phyloP scores from a whole-genome alignment of 1,140 invertebrate genomes.

The Apis dorsata region DNA sequence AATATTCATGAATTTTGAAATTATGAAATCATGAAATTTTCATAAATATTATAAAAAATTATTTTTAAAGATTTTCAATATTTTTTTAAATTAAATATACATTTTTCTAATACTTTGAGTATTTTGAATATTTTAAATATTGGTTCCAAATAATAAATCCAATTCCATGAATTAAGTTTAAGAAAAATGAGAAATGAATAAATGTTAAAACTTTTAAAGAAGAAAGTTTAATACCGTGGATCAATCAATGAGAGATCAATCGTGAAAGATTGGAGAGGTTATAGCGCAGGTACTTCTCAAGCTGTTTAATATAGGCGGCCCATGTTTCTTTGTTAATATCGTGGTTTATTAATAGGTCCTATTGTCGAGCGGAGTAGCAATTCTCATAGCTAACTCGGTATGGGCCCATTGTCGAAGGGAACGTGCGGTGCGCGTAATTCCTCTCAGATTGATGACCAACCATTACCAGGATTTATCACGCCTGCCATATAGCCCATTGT shows the following conservation, averaged over 20 bases:
- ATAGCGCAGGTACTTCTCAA: neutral
- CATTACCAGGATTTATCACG: constrained; percentile 76
- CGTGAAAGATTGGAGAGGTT: neutral
- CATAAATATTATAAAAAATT: too few species aligned
- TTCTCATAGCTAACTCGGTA: constrained; percentile 46
- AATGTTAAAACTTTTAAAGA: constrained; percentile 11
- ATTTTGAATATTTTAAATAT: too few species aligned
- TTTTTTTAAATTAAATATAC: too few species aligned
- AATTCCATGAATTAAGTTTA: neutral
- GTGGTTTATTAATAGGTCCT: constrained; percentile 61
- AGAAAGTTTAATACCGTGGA: neutral
- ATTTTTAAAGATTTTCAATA: too few species aligned
- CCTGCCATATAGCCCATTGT: constrained; percentile 64
- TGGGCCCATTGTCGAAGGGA: constrained; percentile 64
- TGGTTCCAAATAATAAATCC: too few species aligned
- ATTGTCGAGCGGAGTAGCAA: constrained; percentile 44
- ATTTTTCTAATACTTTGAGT: too few species aligned
- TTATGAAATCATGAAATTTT: too few species aligned
- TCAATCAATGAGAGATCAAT: constrained; percentile 48
- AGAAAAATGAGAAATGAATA: neutral
- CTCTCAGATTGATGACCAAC: constrained; percentile 72
- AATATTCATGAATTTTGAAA: too few species aligned
- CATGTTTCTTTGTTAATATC: constrained; percentile 58
- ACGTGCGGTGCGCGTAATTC: constrained; percentile 68
- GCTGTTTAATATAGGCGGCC: constrained; percentile 47